A percentile compares a stretch with the other conserved stretches of the same genome.
Conservation (phyloP, 2,797 vertebrate species). For the Enteromius treurensis region DNA sequence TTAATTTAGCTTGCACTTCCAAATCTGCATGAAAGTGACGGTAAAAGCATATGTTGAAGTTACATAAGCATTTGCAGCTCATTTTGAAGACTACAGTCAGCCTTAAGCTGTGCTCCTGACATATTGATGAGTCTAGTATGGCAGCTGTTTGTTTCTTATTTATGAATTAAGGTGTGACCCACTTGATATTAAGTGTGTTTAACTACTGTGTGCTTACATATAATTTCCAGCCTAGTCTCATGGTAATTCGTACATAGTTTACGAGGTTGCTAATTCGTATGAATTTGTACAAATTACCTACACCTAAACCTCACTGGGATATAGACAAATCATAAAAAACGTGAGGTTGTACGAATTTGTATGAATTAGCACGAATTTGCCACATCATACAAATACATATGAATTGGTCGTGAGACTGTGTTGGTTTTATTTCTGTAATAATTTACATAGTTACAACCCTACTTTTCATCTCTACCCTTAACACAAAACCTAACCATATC, state of each 20-base stretch:
- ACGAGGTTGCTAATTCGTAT: no score
- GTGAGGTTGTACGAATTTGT: no score
- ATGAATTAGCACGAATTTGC: background rate
- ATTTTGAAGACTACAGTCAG: background rate
- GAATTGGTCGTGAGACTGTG: no score
- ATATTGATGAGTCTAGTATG: background rate
- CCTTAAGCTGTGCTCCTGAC: background rate
- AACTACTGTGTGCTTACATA: background rate
- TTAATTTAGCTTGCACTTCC: constrained; percentile 7
- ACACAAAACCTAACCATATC: background rate
- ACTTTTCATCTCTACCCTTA: background rate
- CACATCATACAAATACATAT: no score
- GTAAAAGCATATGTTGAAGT: background rate
- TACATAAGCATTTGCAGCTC: background rate
- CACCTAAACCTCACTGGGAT: no score
- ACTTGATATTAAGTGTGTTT: background rate
- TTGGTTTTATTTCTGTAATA: no score
- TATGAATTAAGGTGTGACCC: background rate
- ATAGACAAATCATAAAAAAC: no score
- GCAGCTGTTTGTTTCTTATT: background rate
- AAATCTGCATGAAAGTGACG: constrained; percentile 18
- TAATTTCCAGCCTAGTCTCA: background rate
- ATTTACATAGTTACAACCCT: no score
- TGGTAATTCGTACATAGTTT: no score
- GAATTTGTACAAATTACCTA: no score